Conservation (phyloP, 92 coral and sea anemone species). For the Palythoa caribaeorum region DNA sequence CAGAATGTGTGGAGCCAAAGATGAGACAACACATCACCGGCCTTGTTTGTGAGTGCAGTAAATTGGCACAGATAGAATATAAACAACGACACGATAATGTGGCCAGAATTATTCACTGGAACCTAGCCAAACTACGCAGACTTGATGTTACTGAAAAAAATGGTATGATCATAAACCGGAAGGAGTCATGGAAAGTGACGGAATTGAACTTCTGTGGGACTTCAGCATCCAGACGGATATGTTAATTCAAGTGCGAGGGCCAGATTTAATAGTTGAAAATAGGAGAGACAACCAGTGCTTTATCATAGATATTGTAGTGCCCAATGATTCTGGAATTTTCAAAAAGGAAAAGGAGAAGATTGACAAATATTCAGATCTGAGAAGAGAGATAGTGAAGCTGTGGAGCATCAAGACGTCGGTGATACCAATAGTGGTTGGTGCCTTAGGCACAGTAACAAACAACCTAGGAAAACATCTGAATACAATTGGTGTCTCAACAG, state of each 20-base stretch:
- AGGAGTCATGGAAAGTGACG: conserved; percentile 35
- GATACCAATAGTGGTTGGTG: too few relatives aligned
- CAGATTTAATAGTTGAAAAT: conserved; percentile 31
- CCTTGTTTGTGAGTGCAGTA: conserved; percentile 59
- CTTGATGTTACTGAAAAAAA: conserved; percentile 25
- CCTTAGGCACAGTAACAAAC: too few relatives aligned
- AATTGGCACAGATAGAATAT: conserved; percentile 61
- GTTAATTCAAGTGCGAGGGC: conserved; percentile 44
- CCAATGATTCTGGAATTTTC: conserved; percentile 18
- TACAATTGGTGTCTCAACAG: too few relatives aligned
- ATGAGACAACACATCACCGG: conserved; percentile 57
- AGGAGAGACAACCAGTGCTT: too few relatives aligned
- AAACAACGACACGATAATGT: conserved; percentile 52
- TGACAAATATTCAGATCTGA: conserved; percentile 37
- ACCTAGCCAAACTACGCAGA: conserved; percentile 29
- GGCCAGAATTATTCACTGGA: conserved; percentile 60
- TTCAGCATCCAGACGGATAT: conserved; percentile 48
- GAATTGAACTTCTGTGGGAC: conserved; percentile 46
- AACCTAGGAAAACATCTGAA: too few relatives aligned
- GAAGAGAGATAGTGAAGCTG: too few relatives aligned
- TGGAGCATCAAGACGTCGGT: too few relatives aligned
- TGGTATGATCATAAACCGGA: not conserved
- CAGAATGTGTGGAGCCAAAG: conserved; percentile 52
- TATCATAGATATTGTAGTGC: too few relatives aligned
- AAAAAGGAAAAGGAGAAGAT: conserved; percentile 50